phyloP scores from a whole-genome alignment of 1,140 invertebrate genomes.

The Colletes gigas region DNA sequence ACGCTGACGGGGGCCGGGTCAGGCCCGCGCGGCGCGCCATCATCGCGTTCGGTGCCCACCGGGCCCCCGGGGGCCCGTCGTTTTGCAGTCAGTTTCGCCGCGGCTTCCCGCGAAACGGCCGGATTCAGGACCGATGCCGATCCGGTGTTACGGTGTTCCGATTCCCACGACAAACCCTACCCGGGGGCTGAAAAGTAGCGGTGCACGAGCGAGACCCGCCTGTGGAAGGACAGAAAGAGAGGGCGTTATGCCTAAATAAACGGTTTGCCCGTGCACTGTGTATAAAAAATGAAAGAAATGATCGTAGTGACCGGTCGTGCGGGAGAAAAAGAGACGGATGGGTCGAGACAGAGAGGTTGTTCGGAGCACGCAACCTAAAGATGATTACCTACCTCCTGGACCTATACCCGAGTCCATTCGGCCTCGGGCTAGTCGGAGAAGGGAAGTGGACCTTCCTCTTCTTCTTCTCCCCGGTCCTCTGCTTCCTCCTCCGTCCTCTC shows the following conservation, averaged over 20 bases:
- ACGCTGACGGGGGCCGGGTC: neutral
- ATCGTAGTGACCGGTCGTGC: slow-evolving; percentile 40
- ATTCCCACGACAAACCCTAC: slow-evolving; percentile 55
- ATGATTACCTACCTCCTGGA: slow-evolving; percentile 76
- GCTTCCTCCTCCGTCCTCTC: slow-evolving; percentile 26
- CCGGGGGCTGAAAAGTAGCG: slow-evolving; percentile 43
- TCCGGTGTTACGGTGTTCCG: slow-evolving; percentile 35
- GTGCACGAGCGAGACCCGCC: neutral
- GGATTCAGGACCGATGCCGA: neutral
- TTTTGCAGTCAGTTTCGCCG: neutral
- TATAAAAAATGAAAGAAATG: slow-evolving; percentile 76
- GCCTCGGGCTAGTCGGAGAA: slow-evolving; percentile 55
- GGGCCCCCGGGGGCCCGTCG: neutral
- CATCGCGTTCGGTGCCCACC: neutral
- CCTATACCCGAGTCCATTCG: slow-evolving; percentile 58
- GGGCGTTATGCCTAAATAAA: slow-evolving; percentile 76
- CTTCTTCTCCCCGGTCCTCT: slow-evolving; percentile 28
- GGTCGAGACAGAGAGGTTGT: slow-evolving; percentile 65
- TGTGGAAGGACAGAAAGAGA: slow-evolving; percentile 24
- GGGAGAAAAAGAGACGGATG: neutral
- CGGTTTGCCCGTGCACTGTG: slow-evolving; percentile 66
- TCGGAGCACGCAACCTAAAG: slow-evolving; percentile 77
- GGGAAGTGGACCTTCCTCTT: slow-evolving; percentile 42
- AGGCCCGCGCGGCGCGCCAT: neutral
- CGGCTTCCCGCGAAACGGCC: neutral